Percentiles rank a stretch among this genome's conserved stretches.
These are phyloP conservation scores for Meloidogyne hapla DNA, from an alignment of 1,140 invertebrate species.

Conservation along the genomic window DNA sequence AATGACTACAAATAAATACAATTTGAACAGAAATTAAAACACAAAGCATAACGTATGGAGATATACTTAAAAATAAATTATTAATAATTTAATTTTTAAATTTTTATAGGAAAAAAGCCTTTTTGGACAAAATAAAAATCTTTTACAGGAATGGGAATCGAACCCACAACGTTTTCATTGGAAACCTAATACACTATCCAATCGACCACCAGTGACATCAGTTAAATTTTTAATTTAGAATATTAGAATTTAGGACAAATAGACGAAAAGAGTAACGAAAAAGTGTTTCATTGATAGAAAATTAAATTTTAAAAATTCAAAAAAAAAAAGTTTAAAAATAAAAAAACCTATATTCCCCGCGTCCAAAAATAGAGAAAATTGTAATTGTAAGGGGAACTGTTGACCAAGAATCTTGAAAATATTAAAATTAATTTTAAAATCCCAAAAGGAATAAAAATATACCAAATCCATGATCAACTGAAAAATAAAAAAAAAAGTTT, in stretches of 20 bases:
- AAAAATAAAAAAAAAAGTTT: conserved; percentile 28
- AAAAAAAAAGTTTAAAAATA: background rate
- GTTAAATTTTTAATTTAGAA: no score
- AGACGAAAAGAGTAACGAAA: no score
- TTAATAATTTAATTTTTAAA: conserved; percentile 26
- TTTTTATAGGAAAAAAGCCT: conserved; percentile 6
- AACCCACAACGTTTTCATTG: no score
- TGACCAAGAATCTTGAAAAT: conserved; percentile 64
- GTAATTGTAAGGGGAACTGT: conserved; percentile 67
- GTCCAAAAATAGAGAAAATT: conserved; percentile 67
- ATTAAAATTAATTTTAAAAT: background rate
- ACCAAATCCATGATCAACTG: conserved; percentile 61
- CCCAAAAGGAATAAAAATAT: background rate
- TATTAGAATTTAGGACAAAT: no score
- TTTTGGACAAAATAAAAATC: background rate
- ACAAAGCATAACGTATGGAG: conserved; percentile 61
- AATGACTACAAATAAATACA: conserved; percentile 68
- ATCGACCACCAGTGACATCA: no score
- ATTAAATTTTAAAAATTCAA: background rate
- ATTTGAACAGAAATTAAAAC: conserved; percentile 65
- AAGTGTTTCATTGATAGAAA: no score
- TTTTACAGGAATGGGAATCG: no score
- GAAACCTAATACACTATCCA: no score
- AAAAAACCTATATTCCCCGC: conserved; percentile 56
- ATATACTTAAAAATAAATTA: conserved; percentile 64